phyloP scores from a whole-genome alignment of 1,140 invertebrate species.

The Drosophila ambigua region DNA sequence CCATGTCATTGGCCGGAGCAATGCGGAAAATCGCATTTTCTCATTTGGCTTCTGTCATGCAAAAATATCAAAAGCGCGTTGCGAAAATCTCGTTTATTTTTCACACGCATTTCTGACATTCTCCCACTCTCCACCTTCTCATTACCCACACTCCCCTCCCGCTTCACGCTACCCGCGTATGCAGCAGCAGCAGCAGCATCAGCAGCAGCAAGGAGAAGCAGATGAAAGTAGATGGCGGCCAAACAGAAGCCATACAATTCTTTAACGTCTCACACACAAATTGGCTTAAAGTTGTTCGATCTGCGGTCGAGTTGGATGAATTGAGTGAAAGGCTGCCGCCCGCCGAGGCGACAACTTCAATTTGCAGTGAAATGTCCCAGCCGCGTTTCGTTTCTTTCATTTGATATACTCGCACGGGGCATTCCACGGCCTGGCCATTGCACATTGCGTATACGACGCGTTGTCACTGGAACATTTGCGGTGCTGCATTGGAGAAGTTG shows the following conservation, averaged over 20 bases:
- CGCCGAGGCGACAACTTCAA: slow-evolving; percentile 8
- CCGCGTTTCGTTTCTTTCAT: neutral
- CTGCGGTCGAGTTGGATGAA: slow-evolving; percentile 26
- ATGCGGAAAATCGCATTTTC: slow-evolving; percentile 81
- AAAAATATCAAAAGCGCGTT: slow-evolving; percentile 80
- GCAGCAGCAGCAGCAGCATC: neutral
- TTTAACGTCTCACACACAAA: slow-evolving; percentile 21
- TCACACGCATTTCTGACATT: slow-evolving; percentile 80
- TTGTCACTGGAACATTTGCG: neutral
- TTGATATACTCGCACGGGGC: slow-evolving; percentile 29
- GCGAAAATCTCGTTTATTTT: slow-evolving; percentile 82
- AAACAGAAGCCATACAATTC: neutral
- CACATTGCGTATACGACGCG: slow-evolving; percentile 28
- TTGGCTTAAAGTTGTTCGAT: slow-evolving; percentile 42
- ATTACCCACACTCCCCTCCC: neutral
- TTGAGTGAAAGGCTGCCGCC: slow-evolving; percentile 21
- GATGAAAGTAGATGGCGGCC: neutral
- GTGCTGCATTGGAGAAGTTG: neutral
- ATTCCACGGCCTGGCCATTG: slow-evolving; percentile 5
- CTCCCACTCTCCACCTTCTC: slow-evolving; percentile 16
- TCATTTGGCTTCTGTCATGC: slow-evolving; percentile 82
- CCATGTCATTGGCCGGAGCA: slow-evolving; percentile 79
- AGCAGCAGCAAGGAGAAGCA: neutral
- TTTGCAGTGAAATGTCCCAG: neutral
- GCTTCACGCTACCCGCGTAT: neutral